phyloP scores from a whole-genome alignment of 2,888 invertebrate species.

The Epistrophella euchroma region DNA sequence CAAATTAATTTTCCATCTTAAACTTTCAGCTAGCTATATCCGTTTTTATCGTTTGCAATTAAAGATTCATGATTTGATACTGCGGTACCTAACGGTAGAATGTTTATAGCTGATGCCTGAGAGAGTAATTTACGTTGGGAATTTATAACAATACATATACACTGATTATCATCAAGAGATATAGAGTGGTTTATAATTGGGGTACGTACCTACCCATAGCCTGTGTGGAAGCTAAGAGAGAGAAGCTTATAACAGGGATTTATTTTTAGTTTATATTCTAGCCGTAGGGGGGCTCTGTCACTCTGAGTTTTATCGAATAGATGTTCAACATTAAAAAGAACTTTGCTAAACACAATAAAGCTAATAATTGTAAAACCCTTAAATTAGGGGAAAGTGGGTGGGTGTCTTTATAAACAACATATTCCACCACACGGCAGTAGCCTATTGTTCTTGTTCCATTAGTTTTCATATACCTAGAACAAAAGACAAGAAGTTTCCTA shows the following conservation, averaged over 20 bases:
- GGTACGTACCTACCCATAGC: neutral
- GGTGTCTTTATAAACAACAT: slow-evolving; percentile 16
- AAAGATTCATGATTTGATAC: slow-evolving; percentile 60
- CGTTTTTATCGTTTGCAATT: slow-evolving; percentile 53
- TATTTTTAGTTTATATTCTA: slow-evolving; percentile 27
- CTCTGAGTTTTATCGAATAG: slow-evolving; percentile 1
- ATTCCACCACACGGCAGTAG: slow-evolving; percentile 16
- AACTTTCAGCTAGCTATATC: slow-evolving; percentile 52
- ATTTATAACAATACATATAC: slow-evolving; percentile 48
- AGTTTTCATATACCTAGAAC: slow-evolving; percentile 27
- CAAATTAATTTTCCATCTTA: slow-evolving; percentile 65
- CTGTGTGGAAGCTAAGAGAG: neutral
- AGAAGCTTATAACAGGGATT: slow-evolving; percentile 30
- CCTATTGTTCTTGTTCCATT: slow-evolving; percentile 47
- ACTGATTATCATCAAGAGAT: slow-evolving; percentile 52
- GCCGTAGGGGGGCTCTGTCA: slow-evolving; percentile 3
- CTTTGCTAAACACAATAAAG: slow-evolving; percentile 33
- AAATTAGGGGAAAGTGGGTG: neutral
- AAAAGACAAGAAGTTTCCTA: slow-evolving; percentile 43
- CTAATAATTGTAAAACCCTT: slow-evolving; percentile 29
- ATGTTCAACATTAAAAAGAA: slow-evolving; percentile 22
- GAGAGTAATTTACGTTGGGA: slow-evolving; percentile 51
- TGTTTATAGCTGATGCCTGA: slow-evolving; percentile 5
- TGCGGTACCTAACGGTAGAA: slow-evolving; percentile 27
- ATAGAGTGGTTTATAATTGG: slow-evolving; percentile 47